Base-by-base conservation (phyloP, 2,113 vertebrate genomes). In the Zosterops lateralis region DNA sequence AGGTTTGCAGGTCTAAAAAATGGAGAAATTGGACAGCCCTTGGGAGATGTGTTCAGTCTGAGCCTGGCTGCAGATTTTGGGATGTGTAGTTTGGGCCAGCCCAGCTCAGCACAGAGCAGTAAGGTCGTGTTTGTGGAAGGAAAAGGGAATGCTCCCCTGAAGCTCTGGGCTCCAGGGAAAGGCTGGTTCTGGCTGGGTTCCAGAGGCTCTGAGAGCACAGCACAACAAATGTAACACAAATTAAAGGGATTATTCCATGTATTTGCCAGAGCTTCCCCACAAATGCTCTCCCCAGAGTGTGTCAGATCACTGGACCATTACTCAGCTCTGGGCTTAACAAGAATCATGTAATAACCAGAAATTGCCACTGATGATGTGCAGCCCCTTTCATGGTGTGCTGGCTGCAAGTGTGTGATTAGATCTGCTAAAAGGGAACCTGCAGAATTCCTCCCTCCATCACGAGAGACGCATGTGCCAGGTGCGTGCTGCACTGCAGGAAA, bases 51-150 rank as follows among this genome's bases (percentile, higher is more conserved):
- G n/a, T 8, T 31, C 57, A 1, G 32, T 7, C 1, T 0, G 24
- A 61, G 56, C 9, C 60, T 50, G 53, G 4, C 57, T 66, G 80
- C 47, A 44, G 81, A 12, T 60, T 62, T 62, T 50, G 50, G 58
- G 15, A 0, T 0, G 0, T 10, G 57, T 8, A 9, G 12, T 26
- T 75, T 61, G 42, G 48, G 10, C 42, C 34, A 7, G 34, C 14
- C 1, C 1, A 32, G n/a, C 64, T 25, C 3, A 0, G 57, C 53
- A 15, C 47, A 9, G 61, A 32, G 51, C 18, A 7, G 2, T 4
- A 4, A 20, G 58, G 34, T 48, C 6, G 19, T 81, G 51, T 13
- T 13, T 7, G 72, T 29, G 73, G 17, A 28, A 51, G 62, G 44
- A 64, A 45, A 5, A 45, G 40, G 14, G 7, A 24, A 12, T 5